A percentile compares a stretch with the other conserved stretches of the same genome.
These are phyloP conservation scores for Dromaius novaehollandiae DNA, from an alignment of 2,113 vertebrate species.

Conservation along the genomic window DNA sequence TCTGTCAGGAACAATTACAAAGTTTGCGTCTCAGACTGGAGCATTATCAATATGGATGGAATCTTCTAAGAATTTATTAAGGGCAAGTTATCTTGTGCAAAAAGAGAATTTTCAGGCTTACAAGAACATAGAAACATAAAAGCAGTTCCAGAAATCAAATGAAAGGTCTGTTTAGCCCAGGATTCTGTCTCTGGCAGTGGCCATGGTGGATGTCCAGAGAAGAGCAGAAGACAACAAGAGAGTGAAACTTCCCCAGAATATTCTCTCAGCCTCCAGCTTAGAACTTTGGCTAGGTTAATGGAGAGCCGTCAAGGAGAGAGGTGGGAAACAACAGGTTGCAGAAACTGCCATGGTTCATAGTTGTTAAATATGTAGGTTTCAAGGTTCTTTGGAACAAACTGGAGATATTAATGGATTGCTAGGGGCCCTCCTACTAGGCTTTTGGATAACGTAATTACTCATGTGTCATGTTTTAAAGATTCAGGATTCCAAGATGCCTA, in stretches of 20 bases:
- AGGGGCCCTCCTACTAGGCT: background rate
- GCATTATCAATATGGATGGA: background rate
- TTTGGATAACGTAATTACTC: background rate
- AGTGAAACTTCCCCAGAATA: background rate
- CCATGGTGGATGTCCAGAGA: background rate
- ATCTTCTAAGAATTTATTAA: background rate
- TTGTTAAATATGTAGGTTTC: background rate
- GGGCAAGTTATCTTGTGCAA: background rate
- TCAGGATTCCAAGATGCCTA: background rate
- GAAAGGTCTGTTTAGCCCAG: background rate
- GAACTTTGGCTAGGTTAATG: background rate
- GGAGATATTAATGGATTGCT: background rate
- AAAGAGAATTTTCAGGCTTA: background rate
- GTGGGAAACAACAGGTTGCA: background rate
- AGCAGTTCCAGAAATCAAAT: background rate
- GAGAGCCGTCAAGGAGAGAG: background rate
- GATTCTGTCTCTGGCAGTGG: background rate
- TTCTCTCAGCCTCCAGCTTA: background rate
- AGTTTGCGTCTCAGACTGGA: background rate
- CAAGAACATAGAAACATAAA: background rate
- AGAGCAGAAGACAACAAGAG: background rate
- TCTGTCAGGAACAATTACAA: background rate
- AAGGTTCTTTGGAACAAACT: background rate
- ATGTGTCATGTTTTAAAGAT: background rate
- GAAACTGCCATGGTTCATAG: background rate